These are phyloP conservation scores for Drosophila guanche DNA, from an alignment of 1,140 invertebrate genomes.

Conservation along the genomic window DNA sequence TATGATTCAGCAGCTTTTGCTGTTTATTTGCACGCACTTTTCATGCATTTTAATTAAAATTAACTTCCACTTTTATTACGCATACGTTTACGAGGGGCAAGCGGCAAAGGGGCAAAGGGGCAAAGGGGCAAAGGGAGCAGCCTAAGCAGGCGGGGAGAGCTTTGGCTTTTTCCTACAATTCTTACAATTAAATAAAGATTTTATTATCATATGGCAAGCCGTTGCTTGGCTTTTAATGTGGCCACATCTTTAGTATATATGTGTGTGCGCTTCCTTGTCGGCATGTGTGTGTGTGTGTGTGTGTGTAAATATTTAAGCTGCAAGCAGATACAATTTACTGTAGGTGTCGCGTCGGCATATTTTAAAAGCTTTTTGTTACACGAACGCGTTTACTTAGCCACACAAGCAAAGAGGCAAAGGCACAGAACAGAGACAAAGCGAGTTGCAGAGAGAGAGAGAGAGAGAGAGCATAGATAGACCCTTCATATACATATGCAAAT, in stretches of 20 bases:
- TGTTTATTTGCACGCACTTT: slow-evolving; percentile 54
- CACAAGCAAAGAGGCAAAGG: slow-evolving; percentile 18
- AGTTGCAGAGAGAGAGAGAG: neutral
- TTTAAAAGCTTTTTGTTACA: slow-evolving; percentile 83
- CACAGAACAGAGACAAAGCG: neutral
- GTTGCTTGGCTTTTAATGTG: slow-evolving; percentile 24
- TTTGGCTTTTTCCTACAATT: slow-evolving; percentile 58
- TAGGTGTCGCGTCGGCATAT: slow-evolving; percentile 83
- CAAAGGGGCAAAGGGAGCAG: no score
- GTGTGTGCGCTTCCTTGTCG: slow-evolving; percentile 32
- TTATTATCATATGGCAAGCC: slow-evolving; percentile 76
- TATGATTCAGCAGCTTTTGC: slow-evolving; percentile 66
- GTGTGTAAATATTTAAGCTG: slow-evolving; percentile 76
- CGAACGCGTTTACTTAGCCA: slow-evolving; percentile 71
- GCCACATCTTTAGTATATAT: slow-evolving; percentile 4
- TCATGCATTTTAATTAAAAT: slow-evolving; percentile 83
- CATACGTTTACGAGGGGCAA: neutral
- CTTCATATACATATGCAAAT: slow-evolving; percentile 69
- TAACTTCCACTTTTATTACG: slow-evolving; percentile 80
- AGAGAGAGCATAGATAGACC: slow-evolving; percentile 5
- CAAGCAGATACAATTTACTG: slow-evolving; percentile 78
- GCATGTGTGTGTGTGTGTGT: slow-evolving; percentile 30
- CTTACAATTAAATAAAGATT: slow-evolving; percentile 82
- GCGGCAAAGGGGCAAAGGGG: no score
- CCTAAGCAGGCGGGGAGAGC: neutral